Evolutionary conservation across 2,797 vertebrate species (phyloP), one percentile per base, ranked within the genome.

Genomic region (Euthynnus affinis): DNA sequence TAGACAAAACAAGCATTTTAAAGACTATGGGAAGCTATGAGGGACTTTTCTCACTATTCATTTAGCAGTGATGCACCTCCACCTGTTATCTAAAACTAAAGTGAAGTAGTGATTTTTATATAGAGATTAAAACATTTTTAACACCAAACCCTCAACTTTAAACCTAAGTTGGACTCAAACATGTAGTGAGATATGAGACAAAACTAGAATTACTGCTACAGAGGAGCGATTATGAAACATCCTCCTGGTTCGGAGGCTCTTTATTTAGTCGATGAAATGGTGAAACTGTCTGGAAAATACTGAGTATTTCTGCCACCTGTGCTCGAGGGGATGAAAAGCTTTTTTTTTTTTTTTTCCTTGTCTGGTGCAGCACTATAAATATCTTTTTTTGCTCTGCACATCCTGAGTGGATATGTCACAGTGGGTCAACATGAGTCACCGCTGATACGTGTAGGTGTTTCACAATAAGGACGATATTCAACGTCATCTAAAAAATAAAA

Each of bases 381-480:
- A 80, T 66, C 74, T 80, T 74, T 68, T 68, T 79, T 78, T 42
- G 12, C 40, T 44, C 72, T 64, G 69, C 75, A 20, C 68, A 71
- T 67, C 66, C 9, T 13, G 25, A 61, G 80, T 61, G 23, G 67
- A 61, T 27, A 9, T 52, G 65, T 81, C 69, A 74, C 61, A 25
- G 64, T 10, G 23, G 78, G 81, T 84, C 82, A 69, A 40, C 61
- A 62, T 83, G 85, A 87, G 67, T 89, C 86, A 89, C 71, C 12
- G 20, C 63, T 42, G 74, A 69, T 51, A 6, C 49, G 29, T 37
- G 58, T 23, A 15, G 49, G 71, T 48, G 66, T 42, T 78, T 56
- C 71, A 56, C 57, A 40, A 42, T 3, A 4, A 25, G 65, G 12
- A 23, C 17, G 9, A 20, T n/a, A n/a, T 55, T 37, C 58, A n/a